Evolutionary conservation across 2,888 invertebrate genomes (phyloP).

Genomic region (Drosophila borealis): DNA sequence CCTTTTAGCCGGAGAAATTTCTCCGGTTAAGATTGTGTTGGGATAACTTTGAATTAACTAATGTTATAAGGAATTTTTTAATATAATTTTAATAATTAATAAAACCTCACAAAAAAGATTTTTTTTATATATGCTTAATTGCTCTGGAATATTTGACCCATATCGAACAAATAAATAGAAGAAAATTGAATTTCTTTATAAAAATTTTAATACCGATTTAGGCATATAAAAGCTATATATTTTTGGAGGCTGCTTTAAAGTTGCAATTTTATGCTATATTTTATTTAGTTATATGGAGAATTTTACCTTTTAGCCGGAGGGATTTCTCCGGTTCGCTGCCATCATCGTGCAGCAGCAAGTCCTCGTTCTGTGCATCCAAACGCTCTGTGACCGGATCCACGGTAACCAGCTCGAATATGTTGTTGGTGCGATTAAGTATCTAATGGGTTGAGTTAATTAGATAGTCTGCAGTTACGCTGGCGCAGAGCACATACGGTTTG

Average conservation of each 20-base stretch:
- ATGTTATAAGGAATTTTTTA: too few species aligned
- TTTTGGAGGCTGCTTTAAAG: too few species aligned
- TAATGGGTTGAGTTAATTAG: constrained; percentile 82
- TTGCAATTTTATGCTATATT: too few species aligned
- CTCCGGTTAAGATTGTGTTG: constrained; percentile 86
- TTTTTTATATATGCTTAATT: not conserved
- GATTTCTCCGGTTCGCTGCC: constrained; percentile 90
- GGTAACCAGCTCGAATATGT: constrained; percentile 97
- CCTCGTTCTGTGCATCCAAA: constrained; percentile 86
- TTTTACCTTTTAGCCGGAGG: constrained; percentile 91
- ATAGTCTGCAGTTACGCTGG: not conserved
- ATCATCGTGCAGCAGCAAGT: constrained; percentile 86
- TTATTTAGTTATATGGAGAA: too few species aligned
- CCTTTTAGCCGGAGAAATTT: constrained; percentile 92
- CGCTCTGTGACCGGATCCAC: constrained; percentile 93
- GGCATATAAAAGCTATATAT: too few species aligned
- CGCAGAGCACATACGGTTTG: constrained; percentile 90
- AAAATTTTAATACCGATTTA: too few species aligned
- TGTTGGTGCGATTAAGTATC: constrained; percentile 98
- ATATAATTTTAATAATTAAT: too few species aligned
- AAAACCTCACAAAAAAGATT: too few species aligned
- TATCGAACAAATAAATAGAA: too few species aligned
- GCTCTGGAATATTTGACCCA: too few species aligned
- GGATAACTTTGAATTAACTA: too few species aligned
- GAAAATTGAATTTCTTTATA: too few species aligned